Evolutionary conservation across 2,797 vertebrate species (phyloP).

Genomic region (Periparus ater): DNA sequence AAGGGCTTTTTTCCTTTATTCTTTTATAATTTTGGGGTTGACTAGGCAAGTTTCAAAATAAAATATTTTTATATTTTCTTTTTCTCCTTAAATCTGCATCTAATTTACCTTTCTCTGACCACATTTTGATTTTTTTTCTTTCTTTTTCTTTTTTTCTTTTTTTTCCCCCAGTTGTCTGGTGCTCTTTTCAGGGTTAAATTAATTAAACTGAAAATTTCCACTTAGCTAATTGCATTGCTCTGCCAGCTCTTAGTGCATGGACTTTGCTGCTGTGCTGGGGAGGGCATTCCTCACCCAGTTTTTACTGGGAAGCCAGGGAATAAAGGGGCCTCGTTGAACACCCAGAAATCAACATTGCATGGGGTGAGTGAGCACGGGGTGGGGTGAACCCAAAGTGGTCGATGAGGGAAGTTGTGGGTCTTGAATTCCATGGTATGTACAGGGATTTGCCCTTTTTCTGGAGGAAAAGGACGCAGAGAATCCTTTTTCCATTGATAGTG

Average conservation of each 20-base stretch:
- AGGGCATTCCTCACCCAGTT: not conserved
- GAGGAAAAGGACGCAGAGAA: not conserved
- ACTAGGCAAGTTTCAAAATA: not conserved
- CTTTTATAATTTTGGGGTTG: not conserved
- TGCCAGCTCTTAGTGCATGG: not conserved
- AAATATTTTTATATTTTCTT: fast-evolving
- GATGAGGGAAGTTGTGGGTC: fast-evolving
- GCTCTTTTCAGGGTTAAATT: not conserved
- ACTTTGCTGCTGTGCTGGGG: fast-evolving
- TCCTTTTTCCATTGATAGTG: not conserved
- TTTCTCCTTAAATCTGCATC: not conserved
- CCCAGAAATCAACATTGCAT: fast-evolving
- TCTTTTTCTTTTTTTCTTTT: not conserved
- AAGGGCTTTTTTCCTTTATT: not conserved
- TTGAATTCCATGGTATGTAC: fast-evolving
- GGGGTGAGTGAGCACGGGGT: fast-evolving
- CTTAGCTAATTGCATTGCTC: not conserved
- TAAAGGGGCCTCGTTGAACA: not conserved
- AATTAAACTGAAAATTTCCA: not conserved
- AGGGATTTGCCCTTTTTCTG: not conserved
- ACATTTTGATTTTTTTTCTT: fast-evolving
- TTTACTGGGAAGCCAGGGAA: not conserved
- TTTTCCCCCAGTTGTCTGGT: not conserved
- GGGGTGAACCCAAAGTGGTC: fast-evolving
- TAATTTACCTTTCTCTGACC: not conserved